These are phyloP conservation scores for Machaerirhynchus nigripectus DNA, from an alignment of 2,113 vertebrate genomes.

Conservation along the genomic window DNA sequence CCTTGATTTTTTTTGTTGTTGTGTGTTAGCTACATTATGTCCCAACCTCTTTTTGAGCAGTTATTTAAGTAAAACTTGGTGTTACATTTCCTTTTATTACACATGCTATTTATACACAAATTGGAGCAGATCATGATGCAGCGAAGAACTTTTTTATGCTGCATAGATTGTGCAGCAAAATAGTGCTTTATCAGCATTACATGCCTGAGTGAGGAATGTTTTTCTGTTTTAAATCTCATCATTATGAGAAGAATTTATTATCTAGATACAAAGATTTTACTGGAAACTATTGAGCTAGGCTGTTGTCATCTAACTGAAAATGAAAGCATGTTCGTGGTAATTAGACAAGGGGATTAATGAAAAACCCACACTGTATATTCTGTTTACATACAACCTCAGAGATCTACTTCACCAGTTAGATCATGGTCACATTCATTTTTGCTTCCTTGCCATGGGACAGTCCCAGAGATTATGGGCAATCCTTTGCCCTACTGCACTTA, in stretches of 20 bases:
- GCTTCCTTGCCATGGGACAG: neutral
- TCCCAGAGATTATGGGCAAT: conserved; percentile 26
- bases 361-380: neutral
- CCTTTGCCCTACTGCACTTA: neutral
- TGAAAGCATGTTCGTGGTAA: conserved; percentile 26
- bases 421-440: neutral
- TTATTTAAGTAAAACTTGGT: neutral
- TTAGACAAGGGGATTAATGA: conserved; percentile 20
- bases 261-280: neutral
- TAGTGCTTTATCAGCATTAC: conserved; percentile 16
- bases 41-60: neutral
- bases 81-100: conserved; percentile 25
- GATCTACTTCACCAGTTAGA: neutral
- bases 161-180: neutral
- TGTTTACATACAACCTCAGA: neutral
- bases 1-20: neutral
- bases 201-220: neutral
- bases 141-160: conserved; percentile 36
- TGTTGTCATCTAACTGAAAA: conserved; percentile 28
- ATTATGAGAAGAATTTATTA: neutral
- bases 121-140: neutral
- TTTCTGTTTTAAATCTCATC: neutral
- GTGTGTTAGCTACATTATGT: neutral
- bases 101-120: neutral
- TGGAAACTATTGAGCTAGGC: neutral